Evolutionary conservation across 1,140 invertebrate genomes (phyloP), one percentile per base, ranked within the genome.

Genomic region (Drosophila tristis): DNA sequence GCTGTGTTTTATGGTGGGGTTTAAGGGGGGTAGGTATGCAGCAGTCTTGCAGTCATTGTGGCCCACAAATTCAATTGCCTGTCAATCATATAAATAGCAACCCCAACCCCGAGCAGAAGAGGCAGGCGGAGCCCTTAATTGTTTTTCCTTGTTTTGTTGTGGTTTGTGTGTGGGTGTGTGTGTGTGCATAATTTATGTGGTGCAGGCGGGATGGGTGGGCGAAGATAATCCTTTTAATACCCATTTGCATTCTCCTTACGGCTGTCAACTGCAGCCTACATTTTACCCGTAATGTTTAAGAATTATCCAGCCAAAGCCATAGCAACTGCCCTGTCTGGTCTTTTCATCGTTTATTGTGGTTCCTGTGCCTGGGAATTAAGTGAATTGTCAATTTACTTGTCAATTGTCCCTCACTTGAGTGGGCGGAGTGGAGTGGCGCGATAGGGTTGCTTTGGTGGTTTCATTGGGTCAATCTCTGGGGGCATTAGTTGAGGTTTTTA

Each of bases 371-470:
- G 77, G 75, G 73, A 85, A 84, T 87, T 84, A 87, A 87, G 79
- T 84, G 79, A 64, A 66, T 66, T 80, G 84, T 89, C 82, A 87
- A 89, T 89, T 87, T 81, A 72, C 67, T 73, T 79, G 78, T 84
- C 79, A 84, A 87, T 89, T 68, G 65, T 54, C 57, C 57, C 48
- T 44, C 67, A 63, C 67, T 71, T 71, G 67, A 71, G 35, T 39
- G 35, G 26, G 23, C 1, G 26, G 8, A 4, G 9, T 11, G 1
- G 35, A 39, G 3, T 39, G 35, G 4, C 35, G 35, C 35, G 26
- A 29, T 6, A 4, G 35, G 68, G 68, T 72, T 61, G 45, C 20
- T 31, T 54, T 20, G 16, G 51, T 50, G 67, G 65, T 48, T 71
- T 29, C 9, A 35, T n/a, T 16, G 51, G 66, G 44, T 58, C 64